Evolutionary conservation across 1,140 invertebrate species (phyloP).

Genomic region (Laupala kohalensis): DNA sequence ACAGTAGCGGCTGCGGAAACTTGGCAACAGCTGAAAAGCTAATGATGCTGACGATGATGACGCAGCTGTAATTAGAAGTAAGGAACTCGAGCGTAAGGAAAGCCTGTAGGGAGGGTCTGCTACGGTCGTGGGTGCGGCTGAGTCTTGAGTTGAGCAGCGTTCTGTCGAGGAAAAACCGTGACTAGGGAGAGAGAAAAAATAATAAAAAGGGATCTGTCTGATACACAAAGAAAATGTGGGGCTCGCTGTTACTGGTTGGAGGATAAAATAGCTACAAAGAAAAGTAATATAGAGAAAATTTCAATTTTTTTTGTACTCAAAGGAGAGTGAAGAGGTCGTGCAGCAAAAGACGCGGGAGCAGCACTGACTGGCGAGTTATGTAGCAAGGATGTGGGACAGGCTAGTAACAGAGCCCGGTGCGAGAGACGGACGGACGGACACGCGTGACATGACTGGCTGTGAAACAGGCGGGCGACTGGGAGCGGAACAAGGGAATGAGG

Average conservation of each 20-base stretch:
- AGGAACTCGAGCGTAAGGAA: not conserved
- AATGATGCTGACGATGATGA: not conserved
- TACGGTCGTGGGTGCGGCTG: not conserved
- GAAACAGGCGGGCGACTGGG: not conserved
- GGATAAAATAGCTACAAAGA: not conserved
- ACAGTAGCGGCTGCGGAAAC: not conserved
- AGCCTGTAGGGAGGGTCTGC: not conserved
- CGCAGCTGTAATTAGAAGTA: not conserved
- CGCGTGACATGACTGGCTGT: not conserved
- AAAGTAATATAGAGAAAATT: not conserved
- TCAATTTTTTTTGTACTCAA: not conserved
- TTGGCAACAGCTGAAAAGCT: not conserved
- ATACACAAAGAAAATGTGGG: not conserved
- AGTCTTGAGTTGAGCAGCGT: too few species aligned
- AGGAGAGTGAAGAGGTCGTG: not conserved
- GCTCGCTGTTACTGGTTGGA: not conserved
- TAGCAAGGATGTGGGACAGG: not conserved
- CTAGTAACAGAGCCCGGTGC: not conserved
- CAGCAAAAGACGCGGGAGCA: not conserved
- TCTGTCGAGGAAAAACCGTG: too few species aligned
- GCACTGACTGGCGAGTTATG: not conserved
- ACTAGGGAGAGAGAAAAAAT: not conserved
- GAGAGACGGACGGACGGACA: not conserved
- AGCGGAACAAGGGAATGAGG: too few species aligned
- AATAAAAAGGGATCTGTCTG: not conserved